phyloP scores from a whole-genome alignment of 2,113 vertebrate genomes.

The Aphelocoma coerulescens region DNA sequence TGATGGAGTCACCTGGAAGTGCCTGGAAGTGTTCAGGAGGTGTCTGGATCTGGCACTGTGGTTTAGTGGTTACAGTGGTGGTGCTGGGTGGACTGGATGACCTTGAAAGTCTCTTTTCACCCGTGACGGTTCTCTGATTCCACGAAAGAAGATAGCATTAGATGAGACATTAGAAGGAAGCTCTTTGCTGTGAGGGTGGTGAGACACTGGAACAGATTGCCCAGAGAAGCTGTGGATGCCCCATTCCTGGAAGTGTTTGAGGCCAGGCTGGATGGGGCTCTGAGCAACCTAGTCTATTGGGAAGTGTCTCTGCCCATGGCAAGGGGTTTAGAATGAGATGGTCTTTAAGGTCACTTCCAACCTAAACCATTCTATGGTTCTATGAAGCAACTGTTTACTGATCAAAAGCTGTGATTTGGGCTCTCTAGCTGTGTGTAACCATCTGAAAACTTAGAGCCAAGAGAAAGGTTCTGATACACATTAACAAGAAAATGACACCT shows the following conservation, averaged over 20 bases:
- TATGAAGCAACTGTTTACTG: background rate
- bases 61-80: background rate
- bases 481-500: background rate
- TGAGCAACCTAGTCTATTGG: background rate
- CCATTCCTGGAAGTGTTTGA: background rate
- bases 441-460: background rate
- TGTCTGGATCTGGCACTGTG: background rate
- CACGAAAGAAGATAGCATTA: background rate
- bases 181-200: background rate
- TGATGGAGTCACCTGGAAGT: background rate
- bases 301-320: accelerated
- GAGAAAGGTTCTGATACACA: background rate
- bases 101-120: background rate
- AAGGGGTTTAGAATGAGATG: accelerated
- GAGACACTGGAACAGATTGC: background rate
- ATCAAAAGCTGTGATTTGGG: background rate
- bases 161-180: background rate
- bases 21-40: background rate
- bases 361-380: background rate
- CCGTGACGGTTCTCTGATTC: background rate
- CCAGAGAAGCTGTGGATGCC: background rate
- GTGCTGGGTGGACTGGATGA: background rate
- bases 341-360: background rate
- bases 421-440: background rate
- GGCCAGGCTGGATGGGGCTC: background rate